phyloP scores from a whole-genome alignment of 1,140 invertebrate genomes.

The Lutraria rhynchaena region DNA sequence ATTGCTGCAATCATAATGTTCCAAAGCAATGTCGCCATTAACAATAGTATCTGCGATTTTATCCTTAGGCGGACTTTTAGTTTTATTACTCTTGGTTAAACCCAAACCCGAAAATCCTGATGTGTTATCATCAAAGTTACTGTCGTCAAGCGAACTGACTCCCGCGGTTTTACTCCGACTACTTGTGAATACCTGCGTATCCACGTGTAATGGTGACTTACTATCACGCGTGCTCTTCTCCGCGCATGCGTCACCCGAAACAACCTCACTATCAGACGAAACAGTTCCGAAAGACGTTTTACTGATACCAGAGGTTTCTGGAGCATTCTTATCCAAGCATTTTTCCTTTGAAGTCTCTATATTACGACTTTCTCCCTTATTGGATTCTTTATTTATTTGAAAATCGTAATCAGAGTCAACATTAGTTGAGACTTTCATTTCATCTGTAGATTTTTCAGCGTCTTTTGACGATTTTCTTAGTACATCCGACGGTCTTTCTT shows the following conservation, averaged over 20 bases:
- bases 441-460: neutral
- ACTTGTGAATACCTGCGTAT: constrained; percentile 56
- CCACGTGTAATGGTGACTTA: constrained; percentile 38
- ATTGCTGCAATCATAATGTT: neutral
- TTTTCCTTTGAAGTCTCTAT: constrained; percentile 5
- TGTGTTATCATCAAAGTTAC: constrained; percentile 5
- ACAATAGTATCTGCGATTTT: constrained; percentile 1
- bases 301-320: constrained; percentile 35
- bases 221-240: neutral
- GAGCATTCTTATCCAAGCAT: constrained; percentile 1
- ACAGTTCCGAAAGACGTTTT: constrained; percentile 34
- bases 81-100: constrained; percentile 13
- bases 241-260: constrained; percentile 33
- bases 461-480: neutral
- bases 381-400: constrained; percentile 28
- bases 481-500: neutral
- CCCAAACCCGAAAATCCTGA: constrained; percentile 19
- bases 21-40: constrained; percentile 44
- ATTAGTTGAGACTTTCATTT: neutral
- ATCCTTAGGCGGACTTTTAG: constrained; percentile 29
- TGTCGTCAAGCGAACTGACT: constrained; percentile 30
- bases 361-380: constrained; percentile 12
- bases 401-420: neutral
- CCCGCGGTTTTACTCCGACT: constrained; percentile 54
- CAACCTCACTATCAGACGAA: constrained; percentile 38